Percentiles rank a stretch among this genome's conserved stretches.
Conservation (phyloP, 2,113 vertebrate species). For the Paracanthobrama guichenoti region DNA sequence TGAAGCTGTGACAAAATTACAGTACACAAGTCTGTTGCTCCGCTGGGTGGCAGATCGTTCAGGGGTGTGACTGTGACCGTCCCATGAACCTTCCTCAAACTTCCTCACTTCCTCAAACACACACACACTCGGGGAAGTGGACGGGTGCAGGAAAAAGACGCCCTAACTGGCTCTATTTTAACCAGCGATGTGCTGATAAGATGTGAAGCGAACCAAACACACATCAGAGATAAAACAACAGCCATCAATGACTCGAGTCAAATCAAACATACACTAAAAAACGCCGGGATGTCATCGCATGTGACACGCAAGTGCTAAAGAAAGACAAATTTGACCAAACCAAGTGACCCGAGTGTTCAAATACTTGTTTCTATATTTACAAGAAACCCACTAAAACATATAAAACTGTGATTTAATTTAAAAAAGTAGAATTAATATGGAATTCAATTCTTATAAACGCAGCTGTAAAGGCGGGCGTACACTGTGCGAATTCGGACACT, state of each 20-base stretch:
- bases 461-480: no score
- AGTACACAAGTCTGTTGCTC: neutral
- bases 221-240: neutral
- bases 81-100: neutral
- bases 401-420: no score
- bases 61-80: neutral
- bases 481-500: no score
- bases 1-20: neutral
- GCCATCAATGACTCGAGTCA: no score
- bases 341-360: no score
- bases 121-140: conserved; percentile 2
- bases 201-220: neutral
- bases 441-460: no score
- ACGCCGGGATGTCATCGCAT: neutral
- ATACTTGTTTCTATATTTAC: no score
- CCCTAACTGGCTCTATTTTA: neutral
- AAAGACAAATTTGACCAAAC: neutral
- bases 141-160: neutral
- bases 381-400: no score
- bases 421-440: no score
- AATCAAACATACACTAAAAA: neutral
- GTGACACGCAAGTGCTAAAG: neutral
- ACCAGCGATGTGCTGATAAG: neutral
- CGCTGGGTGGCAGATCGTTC: neutral
- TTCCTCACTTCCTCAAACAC: neutral